Percentiles rank a stretch among this genome's conserved stretches.
phyloP scores from a whole-genome alignment of 2,888 invertebrate species.

The Mythimna lalbum region DNA sequence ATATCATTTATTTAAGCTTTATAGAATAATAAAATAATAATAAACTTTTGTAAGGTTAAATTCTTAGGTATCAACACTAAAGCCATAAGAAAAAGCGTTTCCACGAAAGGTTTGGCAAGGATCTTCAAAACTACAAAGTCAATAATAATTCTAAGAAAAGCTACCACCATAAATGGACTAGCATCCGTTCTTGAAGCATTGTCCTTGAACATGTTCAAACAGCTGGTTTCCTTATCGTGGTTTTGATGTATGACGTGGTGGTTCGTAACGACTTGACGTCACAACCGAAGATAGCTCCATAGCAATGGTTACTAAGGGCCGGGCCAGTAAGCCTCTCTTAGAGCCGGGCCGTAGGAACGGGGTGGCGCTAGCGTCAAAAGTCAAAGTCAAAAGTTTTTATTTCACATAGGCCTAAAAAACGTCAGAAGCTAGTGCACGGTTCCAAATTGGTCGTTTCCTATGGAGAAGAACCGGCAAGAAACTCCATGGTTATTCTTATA shows the following conservation, averaged over 20 bases:
- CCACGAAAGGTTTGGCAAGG: neutral
- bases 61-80: neutral
- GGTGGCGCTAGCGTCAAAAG: too few relatives aligned
- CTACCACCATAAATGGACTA: slow-evolving; percentile 4
- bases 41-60: neutral
- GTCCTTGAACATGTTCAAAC: slow-evolving; percentile 20
- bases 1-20: too few relatives aligned
- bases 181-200: slow-evolving; percentile 13
- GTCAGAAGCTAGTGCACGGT: too few relatives aligned
- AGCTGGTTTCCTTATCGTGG: neutral
- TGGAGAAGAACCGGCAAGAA: too few relatives aligned
- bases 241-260: slow-evolving; percentile 31
- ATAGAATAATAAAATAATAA: too few relatives aligned
- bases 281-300: neutral
- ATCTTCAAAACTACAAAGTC: neutral
- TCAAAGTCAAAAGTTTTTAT: too few relatives aligned
- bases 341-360: too few relatives aligned
- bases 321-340: too few relatives aligned
- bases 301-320: too few relatives aligned
- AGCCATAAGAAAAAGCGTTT: neutral
- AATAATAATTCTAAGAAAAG: slow-evolving; percentile 8
- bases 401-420: too few relatives aligned
- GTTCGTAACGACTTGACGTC: slow-evolving; percentile 33
- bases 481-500: too few relatives aligned
- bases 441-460: too few relatives aligned